Evolutionary conservation across 1,140 invertebrate genomes (phyloP).

Genomic region (Heliothis subflexa): DNA sequence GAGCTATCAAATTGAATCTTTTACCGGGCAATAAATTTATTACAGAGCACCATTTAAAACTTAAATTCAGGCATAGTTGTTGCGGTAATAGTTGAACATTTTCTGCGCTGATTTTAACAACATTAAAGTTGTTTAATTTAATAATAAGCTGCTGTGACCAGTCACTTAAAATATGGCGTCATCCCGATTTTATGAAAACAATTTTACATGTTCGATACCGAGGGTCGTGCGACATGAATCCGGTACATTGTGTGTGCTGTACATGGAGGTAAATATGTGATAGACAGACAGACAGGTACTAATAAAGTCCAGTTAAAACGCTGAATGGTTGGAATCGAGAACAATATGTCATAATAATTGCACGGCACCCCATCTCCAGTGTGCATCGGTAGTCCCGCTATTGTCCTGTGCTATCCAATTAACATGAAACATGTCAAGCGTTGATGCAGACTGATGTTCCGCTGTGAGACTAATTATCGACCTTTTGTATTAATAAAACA

Average conservation of each 20-base stretch:
- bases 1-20: conserved; percentile 78
- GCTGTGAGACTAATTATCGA: conserved; percentile 74
- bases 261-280: background rate
- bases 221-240: background rate
- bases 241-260: background rate
- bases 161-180: conserved; percentile 7
- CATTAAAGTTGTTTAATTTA: conserved; percentile 23
- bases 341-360: conserved; percentile 82
- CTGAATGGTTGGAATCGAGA: conserved; percentile 62
- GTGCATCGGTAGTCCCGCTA: conserved; percentile 67
- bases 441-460: conserved; percentile 74
- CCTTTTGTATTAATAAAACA: conserved; percentile 63
- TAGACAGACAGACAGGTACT: conserved; percentile 21
- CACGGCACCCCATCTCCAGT: conserved; percentile 61
- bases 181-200: background rate
- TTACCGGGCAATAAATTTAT: conserved; percentile 56
- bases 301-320: conserved; percentile 47
- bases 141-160: background rate
- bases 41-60: conserved; percentile 42
- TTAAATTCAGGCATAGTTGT: conserved; percentile 36
- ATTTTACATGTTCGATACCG: background rate
- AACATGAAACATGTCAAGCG: conserved; percentile 81
- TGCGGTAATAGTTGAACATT: conserved; percentile 24
- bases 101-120: conserved; percentile 23
- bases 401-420: conserved; percentile 81